These are phyloP conservation scores for Lutraria rhynchaena DNA, from an alignment of 1,140 invertebrate species.

Conservation along the genomic window DNA sequence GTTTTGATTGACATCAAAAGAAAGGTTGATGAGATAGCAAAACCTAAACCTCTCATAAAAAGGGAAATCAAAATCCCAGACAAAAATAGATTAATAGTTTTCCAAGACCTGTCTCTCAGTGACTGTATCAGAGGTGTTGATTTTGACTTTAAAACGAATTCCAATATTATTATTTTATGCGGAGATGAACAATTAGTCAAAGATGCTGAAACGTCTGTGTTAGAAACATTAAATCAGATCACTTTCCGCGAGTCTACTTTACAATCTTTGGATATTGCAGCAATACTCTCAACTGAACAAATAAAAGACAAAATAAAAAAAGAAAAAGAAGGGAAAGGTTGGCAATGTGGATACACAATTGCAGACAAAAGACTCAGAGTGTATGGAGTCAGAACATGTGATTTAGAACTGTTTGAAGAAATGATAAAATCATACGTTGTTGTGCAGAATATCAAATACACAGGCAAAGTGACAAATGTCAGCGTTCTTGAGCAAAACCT, in stretches of 20 bases:
- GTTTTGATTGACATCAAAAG: neutral
- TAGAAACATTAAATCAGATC: conserved; percentile 7
- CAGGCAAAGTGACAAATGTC: conserved; percentile 19
- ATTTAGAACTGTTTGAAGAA: neutral
- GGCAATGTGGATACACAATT: conserved; percentile 1
- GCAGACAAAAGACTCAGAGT: neutral
- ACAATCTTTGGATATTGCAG: neutral
- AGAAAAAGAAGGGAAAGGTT: neutral
- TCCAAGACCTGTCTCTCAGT: neutral
- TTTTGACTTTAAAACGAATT: neutral
- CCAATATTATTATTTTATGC: neutral
- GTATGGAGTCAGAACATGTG: neutral
- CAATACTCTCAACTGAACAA: neutral
- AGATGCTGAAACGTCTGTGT: neutral
- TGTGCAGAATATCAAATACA: neutral
- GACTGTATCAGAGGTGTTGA: neutral
- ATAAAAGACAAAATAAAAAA: conserved; percentile 19
- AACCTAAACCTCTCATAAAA: neutral
- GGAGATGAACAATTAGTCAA: neutral
- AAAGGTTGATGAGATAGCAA: conserved; percentile 3
- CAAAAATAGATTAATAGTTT: conserved; percentile 9
- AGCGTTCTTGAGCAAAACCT: neutral
- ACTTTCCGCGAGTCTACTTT: neutral
- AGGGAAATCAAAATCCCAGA: neutral
- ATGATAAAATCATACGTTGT: neutral